phyloP scores from a whole-genome alignment of 2,113 vertebrate species.

The Coturnix japonica region DNA sequence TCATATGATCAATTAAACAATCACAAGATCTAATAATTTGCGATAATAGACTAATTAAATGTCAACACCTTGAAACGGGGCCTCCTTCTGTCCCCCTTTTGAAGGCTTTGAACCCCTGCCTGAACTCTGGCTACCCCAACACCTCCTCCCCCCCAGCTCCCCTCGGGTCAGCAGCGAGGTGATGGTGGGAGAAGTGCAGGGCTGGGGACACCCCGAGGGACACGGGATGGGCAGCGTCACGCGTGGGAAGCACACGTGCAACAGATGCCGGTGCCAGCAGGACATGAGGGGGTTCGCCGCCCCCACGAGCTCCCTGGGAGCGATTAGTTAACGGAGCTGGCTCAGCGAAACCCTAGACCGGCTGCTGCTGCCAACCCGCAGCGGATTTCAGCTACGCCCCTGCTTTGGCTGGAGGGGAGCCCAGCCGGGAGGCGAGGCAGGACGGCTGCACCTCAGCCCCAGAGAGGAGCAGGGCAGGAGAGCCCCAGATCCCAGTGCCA shows the following conservation, averaged over 20 bases:
- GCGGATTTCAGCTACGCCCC: constrained; percentile 22
- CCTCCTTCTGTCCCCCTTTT: constrained; percentile 11
- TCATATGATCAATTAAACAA: constrained; percentile 66
- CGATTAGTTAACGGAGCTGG: constrained; percentile 49
- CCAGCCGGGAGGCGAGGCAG: neutral
- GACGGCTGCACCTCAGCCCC: neutral
- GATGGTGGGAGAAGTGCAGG: fast-evolving
- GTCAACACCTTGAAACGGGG: neutral
- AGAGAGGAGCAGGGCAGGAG: neutral
- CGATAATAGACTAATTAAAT: constrained; percentile 68
- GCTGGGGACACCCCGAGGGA: neutral
- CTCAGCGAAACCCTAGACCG: constrained; percentile 53
- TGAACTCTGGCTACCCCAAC: neutral
- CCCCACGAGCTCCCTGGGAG: constrained; percentile 45
- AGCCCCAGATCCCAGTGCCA: neutral
- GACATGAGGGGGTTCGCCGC: neutral
- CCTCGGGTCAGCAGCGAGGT: neutral
- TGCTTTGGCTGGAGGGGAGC: constrained; percentile 51
- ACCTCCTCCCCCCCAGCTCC: neutral
- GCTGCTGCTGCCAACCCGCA: constrained; percentile 52
- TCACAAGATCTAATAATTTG: constrained; percentile 72
- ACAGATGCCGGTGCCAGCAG: fast-evolving
- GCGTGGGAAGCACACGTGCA: neutral
- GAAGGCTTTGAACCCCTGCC: neutral
- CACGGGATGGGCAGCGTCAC: fast-evolving